Percentiles rank a stretch among this genome's conserved stretches.
phyloP scores from a whole-genome alignment of 2,888 invertebrate species.

The Alviniconcha strummeri region DNA sequence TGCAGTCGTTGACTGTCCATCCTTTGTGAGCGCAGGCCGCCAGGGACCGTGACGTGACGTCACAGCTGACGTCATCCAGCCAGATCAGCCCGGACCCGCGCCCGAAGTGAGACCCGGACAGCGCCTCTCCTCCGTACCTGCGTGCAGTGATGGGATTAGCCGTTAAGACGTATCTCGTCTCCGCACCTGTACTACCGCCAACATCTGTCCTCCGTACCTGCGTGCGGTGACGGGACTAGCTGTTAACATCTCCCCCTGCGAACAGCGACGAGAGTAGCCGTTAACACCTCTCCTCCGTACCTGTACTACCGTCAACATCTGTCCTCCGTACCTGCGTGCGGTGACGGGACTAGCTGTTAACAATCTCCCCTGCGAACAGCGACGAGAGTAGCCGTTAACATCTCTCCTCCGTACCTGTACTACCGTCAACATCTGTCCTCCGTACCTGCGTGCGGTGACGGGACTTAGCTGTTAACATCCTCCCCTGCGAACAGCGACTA shows the following conservation, averaged over 20 bases:
- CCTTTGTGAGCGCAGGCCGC: conserved; percentile 80
- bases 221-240: too few species aligned
- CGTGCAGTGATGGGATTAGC: too few species aligned
- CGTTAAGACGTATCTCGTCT: too few species aligned
- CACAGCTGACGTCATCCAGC: conserved; percentile 75
- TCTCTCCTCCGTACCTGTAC: too few species aligned
- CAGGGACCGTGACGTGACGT: conserved; percentile 77
- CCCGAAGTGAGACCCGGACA: conserved; percentile 33
- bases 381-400: too few species aligned
- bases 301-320: background rate
- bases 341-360: too few species aligned
- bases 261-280: too few species aligned
- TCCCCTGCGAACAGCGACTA: background rate
- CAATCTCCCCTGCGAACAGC: background rate
- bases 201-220: too few species aligned
- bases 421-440: conserved; percentile 28
- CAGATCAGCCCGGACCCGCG: conserved; percentile 55
- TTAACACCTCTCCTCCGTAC: too few species aligned
- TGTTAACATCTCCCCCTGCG: conserved; percentile 29
- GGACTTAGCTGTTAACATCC: background rate
- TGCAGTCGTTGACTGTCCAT: conserved; percentile 85
- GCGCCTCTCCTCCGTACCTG: conserved; percentile 38
- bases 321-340: conserved; percentile 35
- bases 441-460: conserved; percentile 21
- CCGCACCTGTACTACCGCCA: too few species aligned